Conservation (phyloP, 1,140 invertebrate genomes). For the Papilio helenus region DNA sequence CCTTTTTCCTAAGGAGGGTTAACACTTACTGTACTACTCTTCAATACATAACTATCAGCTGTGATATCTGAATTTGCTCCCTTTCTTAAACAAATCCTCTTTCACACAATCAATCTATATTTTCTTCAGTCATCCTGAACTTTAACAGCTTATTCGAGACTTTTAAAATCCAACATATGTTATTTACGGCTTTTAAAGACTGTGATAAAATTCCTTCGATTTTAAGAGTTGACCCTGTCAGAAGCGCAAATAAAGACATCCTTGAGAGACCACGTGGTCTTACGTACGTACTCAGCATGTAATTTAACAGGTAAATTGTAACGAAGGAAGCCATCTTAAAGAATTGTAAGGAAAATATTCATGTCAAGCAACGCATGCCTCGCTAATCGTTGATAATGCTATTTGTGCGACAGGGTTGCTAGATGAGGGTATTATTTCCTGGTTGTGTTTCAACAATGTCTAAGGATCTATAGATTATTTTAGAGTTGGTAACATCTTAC, state of each 20-base stretch:
- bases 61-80: too few species aligned
- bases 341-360: not conserved
- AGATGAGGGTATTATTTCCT: not conserved
- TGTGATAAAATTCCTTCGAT: not conserved
- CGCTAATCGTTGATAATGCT: conserved; percentile 11
- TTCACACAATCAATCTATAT: too few species aligned
- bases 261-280: not conserved
- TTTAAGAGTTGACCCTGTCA: not conserved
- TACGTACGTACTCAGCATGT: not conserved
- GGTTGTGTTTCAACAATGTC: not conserved
- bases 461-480: not conserved
- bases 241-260: not conserved
- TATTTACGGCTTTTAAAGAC: not conserved
- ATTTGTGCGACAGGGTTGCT: not conserved
- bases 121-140: too few species aligned
- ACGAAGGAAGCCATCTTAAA: conserved; percentile 9
- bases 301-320: not conserved
- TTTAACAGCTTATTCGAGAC: too few species aligned
- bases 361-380: conserved; percentile 9
- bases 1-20: too few species aligned
- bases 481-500: not conserved
- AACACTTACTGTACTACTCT: too few species aligned
- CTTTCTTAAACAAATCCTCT: too few species aligned
- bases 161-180: not conserved
- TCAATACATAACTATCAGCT: too few species aligned